Percentiles rank a stretch among this genome's conserved stretches.
Evolutionary conservation across 1,140 invertebrate genomes (phyloP).

Genomic region (Stegodyphus mimosarum): DNA sequence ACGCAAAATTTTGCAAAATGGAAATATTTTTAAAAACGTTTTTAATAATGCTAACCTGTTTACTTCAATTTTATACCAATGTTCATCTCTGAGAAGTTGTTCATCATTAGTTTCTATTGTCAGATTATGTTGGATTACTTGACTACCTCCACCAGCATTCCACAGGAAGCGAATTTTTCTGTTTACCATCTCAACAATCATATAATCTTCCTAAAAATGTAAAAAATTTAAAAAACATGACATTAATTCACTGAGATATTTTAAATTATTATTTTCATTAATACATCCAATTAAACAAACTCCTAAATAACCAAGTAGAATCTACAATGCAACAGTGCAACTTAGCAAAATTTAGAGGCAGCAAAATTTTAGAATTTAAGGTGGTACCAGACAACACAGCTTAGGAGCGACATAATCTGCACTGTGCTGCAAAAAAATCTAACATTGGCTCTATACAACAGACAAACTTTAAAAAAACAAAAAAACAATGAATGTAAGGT

Average conservation of each 20-base stretch:
- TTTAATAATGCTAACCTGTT: constrained; percentile 69
- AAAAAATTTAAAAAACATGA: neutral
- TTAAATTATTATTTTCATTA: too few species aligned
- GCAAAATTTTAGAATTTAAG: too few species aligned
- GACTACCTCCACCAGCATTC: constrained; percentile 80
- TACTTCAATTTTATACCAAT: constrained; percentile 80
- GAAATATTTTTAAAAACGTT: too few species aligned
- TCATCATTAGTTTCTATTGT: constrained; percentile 72
- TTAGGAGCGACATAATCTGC: too few species aligned
- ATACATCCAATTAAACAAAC: neutral
- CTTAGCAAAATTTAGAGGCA: neutral
- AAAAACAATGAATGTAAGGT: too few species aligned
- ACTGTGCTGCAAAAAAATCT: too few species aligned
- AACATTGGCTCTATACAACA: too few species aligned
- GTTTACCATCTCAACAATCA: constrained; percentile 82
- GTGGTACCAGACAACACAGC: too few species aligned
- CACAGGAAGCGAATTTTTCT: constrained; percentile 80
- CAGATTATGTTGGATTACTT: constrained; percentile 72
- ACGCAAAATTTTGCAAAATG: too few species aligned
- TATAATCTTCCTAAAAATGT: constrained; percentile 74
- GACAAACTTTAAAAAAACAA: too few species aligned
- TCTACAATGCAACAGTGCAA: neutral
- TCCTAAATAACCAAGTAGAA: neutral
- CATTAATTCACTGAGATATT: too few species aligned
- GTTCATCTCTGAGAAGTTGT: constrained; percentile 73